Conservation (phyloP, 2,888 invertebrate species). For the Dusona sp. region DNA sequence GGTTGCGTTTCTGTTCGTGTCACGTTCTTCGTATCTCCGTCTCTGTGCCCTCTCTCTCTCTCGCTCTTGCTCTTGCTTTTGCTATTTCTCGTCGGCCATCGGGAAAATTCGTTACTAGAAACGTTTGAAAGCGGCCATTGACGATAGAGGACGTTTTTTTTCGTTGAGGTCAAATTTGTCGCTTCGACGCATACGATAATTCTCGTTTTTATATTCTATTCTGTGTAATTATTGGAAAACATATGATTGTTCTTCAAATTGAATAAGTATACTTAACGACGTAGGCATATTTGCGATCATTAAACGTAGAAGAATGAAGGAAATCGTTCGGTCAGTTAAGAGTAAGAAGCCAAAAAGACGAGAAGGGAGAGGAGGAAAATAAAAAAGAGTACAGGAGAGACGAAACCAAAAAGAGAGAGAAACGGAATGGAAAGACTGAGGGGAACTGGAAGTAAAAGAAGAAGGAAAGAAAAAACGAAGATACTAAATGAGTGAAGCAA, state of each 20-base stretch:
- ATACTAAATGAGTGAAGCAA: not conserved
- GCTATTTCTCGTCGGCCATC: conserved; percentile 12
- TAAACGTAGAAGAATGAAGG: not conserved
- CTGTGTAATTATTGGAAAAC: not conserved
- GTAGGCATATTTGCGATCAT: not conserved
- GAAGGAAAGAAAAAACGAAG: not conserved
- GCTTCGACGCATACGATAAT: not conserved
- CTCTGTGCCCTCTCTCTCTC: not conserved
- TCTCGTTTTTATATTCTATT: not conserved
- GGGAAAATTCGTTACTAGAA: conserved; percentile 46
- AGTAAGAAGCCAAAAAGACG: not conserved
- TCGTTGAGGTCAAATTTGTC: not conserved
- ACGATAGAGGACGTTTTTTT: conserved; percentile 11
- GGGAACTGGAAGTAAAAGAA: not conserved
- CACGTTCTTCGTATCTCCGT: conserved; percentile 34
- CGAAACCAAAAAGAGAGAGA: not conserved
- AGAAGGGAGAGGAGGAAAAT: not conserved
- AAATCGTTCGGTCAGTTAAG: not conserved
- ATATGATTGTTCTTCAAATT: not conserved
- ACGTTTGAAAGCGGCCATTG: conserved; percentile 46
- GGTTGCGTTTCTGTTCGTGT: conserved; percentile 33
- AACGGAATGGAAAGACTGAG: not conserved
- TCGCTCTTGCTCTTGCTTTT: not conserved
- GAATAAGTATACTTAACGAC: not conserved
- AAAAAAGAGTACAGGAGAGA: not conserved